Evolutionary conservation across 2,113 vertebrate species (phyloP).

Genomic region (Tinamus guttatus): DNA sequence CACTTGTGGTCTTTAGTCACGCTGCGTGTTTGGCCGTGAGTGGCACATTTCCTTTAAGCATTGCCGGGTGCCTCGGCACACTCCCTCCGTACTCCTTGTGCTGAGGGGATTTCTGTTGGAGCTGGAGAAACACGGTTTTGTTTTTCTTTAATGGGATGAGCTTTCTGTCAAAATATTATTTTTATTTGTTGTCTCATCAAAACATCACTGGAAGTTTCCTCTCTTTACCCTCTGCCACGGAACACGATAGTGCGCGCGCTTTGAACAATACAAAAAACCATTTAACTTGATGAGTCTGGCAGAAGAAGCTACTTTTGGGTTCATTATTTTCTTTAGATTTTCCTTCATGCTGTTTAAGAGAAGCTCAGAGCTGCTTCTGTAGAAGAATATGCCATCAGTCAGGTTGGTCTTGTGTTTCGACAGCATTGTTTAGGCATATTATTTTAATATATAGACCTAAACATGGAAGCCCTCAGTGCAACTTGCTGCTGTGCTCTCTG

Average conservation of each 20-base stretch:
- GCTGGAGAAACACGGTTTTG: background rate
- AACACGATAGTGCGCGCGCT: constrained; percentile 35
- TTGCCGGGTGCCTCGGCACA: background rate
- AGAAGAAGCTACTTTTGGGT: constrained; percentile 56
- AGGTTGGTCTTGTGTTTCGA: background rate
- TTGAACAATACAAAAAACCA: constrained; percentile 51
- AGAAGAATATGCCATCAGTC: background rate
- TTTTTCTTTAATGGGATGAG: constrained; percentile 46
- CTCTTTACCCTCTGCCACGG: constrained; percentile 65
- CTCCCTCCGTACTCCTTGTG: background rate
- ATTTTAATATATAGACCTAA: background rate
- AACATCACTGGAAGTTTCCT: constrained; percentile 51
- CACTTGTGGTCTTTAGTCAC: background rate
- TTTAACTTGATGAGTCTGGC: constrained; percentile 63
- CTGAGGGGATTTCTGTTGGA: constrained; percentile 35
- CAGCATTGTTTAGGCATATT: background rate
- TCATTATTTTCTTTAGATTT: constrained; percentile 48
- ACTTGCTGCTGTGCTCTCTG: constrained; percentile 1
- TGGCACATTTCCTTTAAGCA: background rate
- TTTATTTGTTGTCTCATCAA: constrained; percentile 71
- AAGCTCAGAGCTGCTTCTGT: background rate
- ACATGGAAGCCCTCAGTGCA: background rate
- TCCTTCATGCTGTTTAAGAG: constrained; percentile 24
- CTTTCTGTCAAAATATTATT: constrained; percentile 72
- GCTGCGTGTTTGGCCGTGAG: background rate